These are phyloP conservation scores for Scaptodrosophila lebanonensis DNA, from an alignment of 1,140 invertebrate genomes.

Conservation along the genomic window DNA sequence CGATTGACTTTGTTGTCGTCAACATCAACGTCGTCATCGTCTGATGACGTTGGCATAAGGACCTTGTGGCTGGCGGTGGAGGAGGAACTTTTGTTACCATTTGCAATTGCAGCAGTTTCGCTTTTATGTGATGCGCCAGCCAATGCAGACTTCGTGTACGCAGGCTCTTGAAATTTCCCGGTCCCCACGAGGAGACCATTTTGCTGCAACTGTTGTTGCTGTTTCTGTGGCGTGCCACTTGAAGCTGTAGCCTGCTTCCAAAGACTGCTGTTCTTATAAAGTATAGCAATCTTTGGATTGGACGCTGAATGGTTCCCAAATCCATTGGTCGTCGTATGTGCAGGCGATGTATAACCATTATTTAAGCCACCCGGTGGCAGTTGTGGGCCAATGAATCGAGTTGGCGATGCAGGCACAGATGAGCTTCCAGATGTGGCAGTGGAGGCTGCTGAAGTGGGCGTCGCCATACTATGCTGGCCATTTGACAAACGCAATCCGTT, in stretches of 20 bases:
- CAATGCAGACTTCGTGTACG: slow-evolving; percentile 48
- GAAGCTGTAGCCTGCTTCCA: slow-evolving; percentile 40
- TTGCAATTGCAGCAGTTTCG: slow-evolving; percentile 47
- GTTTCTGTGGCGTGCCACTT: slow-evolving; percentile 36
- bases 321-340: slow-evolving; percentile 37
- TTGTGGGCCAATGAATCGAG: slow-evolving; percentile 64
- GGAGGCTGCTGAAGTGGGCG: slow-evolving; percentile 15
- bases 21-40: slow-evolving; percentile 44
- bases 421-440: slow-evolving; percentile 4
- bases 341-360: slow-evolving; percentile 47
- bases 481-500: slow-evolving; percentile 55
- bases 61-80: slow-evolving; percentile 36
- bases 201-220: slow-evolving; percentile 29
- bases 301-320: too few relatives aligned
- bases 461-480: slow-evolving; percentile 44
- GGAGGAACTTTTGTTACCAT: slow-evolving; percentile 72
- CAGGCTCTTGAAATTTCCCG: slow-evolving; percentile 60
- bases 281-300: slow-evolving; percentile 19
- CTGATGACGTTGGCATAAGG: slow-evolving; percentile 67
- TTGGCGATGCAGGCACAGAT: slow-evolving; percentile 7
- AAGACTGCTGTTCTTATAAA: slow-evolving; percentile 20
- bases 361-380: slow-evolving; percentile 49
- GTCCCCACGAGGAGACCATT: slow-evolving; percentile 50
- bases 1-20: slow-evolving; percentile 34
- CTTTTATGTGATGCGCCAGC: slow-evolving; percentile 45